Base-by-base conservation (phyloP, 2,888 invertebrate genomes). In the Cryptops parisi region DNA sequence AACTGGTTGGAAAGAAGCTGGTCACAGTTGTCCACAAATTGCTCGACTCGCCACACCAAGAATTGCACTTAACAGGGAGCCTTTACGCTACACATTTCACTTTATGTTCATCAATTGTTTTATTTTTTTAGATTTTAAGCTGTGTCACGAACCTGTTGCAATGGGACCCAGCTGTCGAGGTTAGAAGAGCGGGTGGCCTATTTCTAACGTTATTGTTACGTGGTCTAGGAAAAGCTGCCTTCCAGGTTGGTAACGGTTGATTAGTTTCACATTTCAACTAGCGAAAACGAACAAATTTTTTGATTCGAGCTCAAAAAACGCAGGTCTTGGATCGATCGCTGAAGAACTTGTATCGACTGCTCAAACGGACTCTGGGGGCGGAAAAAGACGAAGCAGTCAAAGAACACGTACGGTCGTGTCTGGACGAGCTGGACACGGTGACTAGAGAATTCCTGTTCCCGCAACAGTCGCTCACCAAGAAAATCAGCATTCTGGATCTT, bases 181-280 rank as follows among this genome's bases (percentile, higher is more conserved):
- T 85, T 38, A 74, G 86, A 50, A 74, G 86, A 62, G 86, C 87
- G 3, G 84, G 84, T 3, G 80, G 84, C 15, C 74, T 85, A 68
- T 79, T 86, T n/a, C 74, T 84, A 57, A 76, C 81, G 39, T 76
- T 82, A 60, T 68, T 89, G 47, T 71, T 89, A 41, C 78, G 78
- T 63, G 89, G 89, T 5, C 71, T 86, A 12, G 83, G 82, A 27
- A 77, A 74, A 61, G 80, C 84, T 59, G 76, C 78, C 22, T 69
- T 87, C 9, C 62, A 63, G 62, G 72, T 38, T 38, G 19, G 21
- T 9, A 24, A 15, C 17, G 4, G 1, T n/a, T 22, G 15, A 24
- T 25, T n/a, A 4, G 3, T n/a, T n/a, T 47, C 6, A 5, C 25
- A 46, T 46, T 15, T 12, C 6, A 41, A 12, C 9, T 19, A 41